Evolutionary conservation across 2,888 invertebrate species (phyloP).

Genomic region (Cephus pulcher): DNA sequence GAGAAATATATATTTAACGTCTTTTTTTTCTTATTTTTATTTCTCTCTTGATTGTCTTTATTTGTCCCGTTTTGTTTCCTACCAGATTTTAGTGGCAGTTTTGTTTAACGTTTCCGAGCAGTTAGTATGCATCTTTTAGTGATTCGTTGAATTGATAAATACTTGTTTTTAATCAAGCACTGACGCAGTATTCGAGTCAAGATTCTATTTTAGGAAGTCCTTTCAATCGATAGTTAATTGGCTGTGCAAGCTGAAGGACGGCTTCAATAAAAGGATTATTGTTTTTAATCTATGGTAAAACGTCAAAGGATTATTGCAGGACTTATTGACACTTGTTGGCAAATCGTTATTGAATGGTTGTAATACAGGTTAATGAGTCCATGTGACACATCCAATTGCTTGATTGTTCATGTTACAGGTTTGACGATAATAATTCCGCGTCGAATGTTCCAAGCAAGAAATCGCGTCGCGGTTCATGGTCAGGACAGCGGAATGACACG

Average conservation of each 20-base stretch:
- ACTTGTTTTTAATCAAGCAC: neutral
- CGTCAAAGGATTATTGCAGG: neutral
- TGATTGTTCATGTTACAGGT: neutral
- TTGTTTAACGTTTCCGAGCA: neutral
- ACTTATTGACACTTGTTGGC: neutral
- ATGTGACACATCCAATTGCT: neutral
- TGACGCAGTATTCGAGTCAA: neutral
- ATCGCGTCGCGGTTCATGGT: slow-evolving; percentile 55
- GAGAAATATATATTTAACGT: neutral
- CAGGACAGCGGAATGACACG: slow-evolving; percentile 36
- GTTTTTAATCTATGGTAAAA: neutral
- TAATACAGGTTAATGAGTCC: neutral
- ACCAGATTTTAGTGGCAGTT: neutral
- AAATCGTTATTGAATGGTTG: neutral
- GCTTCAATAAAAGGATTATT: neutral
- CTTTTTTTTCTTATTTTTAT: neutral
- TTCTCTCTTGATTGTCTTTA: neutral
- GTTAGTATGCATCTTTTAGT: neutral
- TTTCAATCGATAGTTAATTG: neutral
- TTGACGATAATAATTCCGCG: slow-evolving; percentile 34
- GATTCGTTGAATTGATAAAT: neutral
- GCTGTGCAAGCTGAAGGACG: neutral
- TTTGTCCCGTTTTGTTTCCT: neutral
- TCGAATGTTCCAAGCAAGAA: slow-evolving; percentile 36
- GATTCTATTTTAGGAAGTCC: neutral